Base-by-base conservation (phyloP, 2,113 vertebrate genomes). In the Phaethon lepturus region DNA sequence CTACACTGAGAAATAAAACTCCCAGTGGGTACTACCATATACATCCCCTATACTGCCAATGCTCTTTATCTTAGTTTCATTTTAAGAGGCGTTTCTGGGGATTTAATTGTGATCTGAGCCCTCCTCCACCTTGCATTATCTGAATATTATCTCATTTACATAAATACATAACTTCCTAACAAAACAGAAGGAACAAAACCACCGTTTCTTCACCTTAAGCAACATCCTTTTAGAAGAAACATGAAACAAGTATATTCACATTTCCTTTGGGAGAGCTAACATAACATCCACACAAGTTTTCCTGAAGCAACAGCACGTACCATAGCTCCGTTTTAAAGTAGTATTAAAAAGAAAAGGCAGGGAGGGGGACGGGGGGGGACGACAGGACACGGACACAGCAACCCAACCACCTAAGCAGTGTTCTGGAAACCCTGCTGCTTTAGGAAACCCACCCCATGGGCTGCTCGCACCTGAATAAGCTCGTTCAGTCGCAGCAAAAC, bases 341-440 rank as follows among this genome's bases (percentile, higher is more conserved):
- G 7, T 13, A 26, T 6, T 58, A 33, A 62, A 69, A n/a, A 84
- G 7, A 22, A 71, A 42, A 50, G 7, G 6, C 3, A 2, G 7
- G 7, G 2, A 4, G 8, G 1, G 4, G 2, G 5, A 0, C 7
- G 25, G 14, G 15, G 38, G 38, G 15, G 38, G 38, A 38, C 7
- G 38, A 38, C 38, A 38, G 38, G 38, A 38, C 38, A 38, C 38
- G 38, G 38, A 38, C 38, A 26, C 26, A 9, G 11, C 23, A 64
- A 40, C 13, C 23, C 28, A n/a, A 33, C 17, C 44, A 55, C 58
- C n/a, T 13, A 44, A 24, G 44, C 40, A 17, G 47, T 0, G 10
- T 5, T 15, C 1, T 11, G 31, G 33, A 69, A 50, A 60, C 15
- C 31, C 0, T 8, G 24, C 22, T 49, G 4, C 20, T 62, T 52